Conservation (phyloP, 2,888 invertebrate genomes). For the Elmis aenea region DNA sequence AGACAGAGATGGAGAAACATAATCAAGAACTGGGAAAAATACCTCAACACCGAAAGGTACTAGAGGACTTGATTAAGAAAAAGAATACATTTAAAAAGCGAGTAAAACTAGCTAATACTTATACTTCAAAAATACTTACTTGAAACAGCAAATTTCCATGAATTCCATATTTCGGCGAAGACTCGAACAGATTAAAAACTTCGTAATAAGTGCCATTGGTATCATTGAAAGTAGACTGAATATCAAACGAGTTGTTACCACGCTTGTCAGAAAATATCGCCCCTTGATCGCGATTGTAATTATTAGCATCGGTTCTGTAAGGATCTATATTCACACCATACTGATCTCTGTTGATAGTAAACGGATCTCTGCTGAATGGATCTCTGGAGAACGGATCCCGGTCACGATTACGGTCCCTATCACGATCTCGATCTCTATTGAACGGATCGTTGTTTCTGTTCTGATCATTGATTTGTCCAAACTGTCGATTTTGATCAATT, state of each 20-base stretch:
- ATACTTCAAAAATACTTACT: conserved; percentile 54
- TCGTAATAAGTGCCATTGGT: conserved; percentile 47
- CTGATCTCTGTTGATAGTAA: conserved; percentile 33
- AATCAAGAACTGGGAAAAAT: too few relatives aligned
- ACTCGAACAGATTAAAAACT: conserved; percentile 69
- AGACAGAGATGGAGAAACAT: too few relatives aligned
- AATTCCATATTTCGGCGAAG: conserved; percentile 60
- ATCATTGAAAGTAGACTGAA: conserved; percentile 21
- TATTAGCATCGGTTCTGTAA: conserved; percentile 25
- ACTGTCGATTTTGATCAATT: conserved; percentile 1
- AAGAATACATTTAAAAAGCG: too few relatives aligned
- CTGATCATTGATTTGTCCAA: conserved; percentile 13
- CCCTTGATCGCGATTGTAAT: conserved; percentile 18
- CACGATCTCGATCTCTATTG: conserved; percentile 13
- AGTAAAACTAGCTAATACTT: too few relatives aligned
- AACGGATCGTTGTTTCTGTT: conserved; percentile 13
- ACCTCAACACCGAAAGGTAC: too few relatives aligned
- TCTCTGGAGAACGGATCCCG: conserved; percentile 16
- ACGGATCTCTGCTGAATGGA: conserved; percentile 35
- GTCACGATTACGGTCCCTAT: conserved; percentile 13
- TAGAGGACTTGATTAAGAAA: too few relatives aligned
- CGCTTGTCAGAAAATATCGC: conserved; percentile 14
- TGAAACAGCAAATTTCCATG: conserved; percentile 75
- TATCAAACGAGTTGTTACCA: conserved; percentile 7
- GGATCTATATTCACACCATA: conserved; percentile 41